Evolutionary conservation across 2,888 invertebrate genomes (phyloP).

Genomic region (Epirrhoe alternata): DNA sequence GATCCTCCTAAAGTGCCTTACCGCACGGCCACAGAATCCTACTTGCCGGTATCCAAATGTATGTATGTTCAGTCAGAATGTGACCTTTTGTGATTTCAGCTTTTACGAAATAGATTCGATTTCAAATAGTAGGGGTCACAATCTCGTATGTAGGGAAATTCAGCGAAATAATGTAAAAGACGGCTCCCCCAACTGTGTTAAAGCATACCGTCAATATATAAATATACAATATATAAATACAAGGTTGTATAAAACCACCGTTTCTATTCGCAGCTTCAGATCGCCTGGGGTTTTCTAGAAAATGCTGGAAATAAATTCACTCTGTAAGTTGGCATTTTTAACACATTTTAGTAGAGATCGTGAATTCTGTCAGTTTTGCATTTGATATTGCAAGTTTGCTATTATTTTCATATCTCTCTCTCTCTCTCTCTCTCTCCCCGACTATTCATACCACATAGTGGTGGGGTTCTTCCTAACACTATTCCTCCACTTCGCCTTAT

Average conservation of each 20-base stretch:
- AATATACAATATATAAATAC: conserved; percentile 16
- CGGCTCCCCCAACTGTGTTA: conserved; percentile 50
- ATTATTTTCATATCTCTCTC: too few species aligned
- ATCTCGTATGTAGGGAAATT: conserved; percentile 67
- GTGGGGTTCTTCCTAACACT: too few species aligned
- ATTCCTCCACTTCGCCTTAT: too few species aligned
- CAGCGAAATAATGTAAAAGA: conserved; percentile 59
- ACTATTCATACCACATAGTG: too few species aligned
- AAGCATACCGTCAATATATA: conserved; percentile 30
- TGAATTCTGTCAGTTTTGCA: neutral
- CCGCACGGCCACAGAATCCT: too few species aligned
- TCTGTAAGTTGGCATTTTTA: neutral
- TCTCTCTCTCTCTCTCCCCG: too few species aligned
- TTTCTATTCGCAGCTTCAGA: conserved; percentile 19
- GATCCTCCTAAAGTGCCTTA: too few species aligned
- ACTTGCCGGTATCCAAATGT: too few species aligned
- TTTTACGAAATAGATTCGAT: too few species aligned
- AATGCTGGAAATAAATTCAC: conserved; percentile 6
- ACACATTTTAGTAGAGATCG: neutral
- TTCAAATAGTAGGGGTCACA: conserved; percentile 33
- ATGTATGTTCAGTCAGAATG: too few species aligned
- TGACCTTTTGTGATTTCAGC: too few species aligned
- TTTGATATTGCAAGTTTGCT: neutral
- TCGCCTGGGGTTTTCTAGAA: conserved; percentile 14
- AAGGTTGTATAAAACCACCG: conserved; percentile 32